Conservation (phyloP, 1,140 invertebrate genomes). For the Diabrotica virgifera region DNA sequence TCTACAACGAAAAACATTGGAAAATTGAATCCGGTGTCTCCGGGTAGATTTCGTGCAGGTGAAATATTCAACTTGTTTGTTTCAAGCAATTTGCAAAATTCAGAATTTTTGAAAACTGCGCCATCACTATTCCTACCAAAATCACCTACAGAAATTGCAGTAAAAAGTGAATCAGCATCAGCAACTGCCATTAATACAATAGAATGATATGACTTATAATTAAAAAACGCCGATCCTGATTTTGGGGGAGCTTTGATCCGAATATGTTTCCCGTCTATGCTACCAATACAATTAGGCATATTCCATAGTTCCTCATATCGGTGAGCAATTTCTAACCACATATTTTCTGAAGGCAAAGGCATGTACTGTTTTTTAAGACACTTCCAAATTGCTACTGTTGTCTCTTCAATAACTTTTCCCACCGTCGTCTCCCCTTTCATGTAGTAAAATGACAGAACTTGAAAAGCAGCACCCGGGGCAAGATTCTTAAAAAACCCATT, state of each 20-base stretch:
- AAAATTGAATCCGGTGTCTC: not conserved
- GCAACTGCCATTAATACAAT: no score
- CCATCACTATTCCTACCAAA: no score
- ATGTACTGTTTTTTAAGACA: conserved; percentile 23
- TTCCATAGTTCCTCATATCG: conserved; percentile 41
- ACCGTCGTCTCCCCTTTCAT: conserved; percentile 15
- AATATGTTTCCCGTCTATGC: no score
- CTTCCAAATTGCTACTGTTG: conserved; percentile 6
- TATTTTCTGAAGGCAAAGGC: conserved; percentile 28
- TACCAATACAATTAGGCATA: conserved; percentile 50
- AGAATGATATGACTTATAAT: no score
- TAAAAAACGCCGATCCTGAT: no score
- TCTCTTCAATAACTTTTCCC: conserved; percentile 14
- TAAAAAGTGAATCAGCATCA: no score
- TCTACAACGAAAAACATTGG: conserved; percentile 18
- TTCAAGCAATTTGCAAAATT: no score
- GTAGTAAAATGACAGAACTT: conserved; percentile 10
- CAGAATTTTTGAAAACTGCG: no score
- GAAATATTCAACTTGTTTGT: conserved; percentile 21
- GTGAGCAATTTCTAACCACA: conserved; percentile 34
- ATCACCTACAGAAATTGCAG: no score
- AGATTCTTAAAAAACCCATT: conserved; percentile 10
- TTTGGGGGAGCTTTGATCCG: no score
- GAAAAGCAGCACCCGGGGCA: conserved; percentile 9
- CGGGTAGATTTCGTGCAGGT: conserved; percentile 14